These are phyloP conservation scores for Dendronephthya gigantea DNA, from an alignment of 64 coral and sea anemone species.

Conservation along the genomic window DNA sequence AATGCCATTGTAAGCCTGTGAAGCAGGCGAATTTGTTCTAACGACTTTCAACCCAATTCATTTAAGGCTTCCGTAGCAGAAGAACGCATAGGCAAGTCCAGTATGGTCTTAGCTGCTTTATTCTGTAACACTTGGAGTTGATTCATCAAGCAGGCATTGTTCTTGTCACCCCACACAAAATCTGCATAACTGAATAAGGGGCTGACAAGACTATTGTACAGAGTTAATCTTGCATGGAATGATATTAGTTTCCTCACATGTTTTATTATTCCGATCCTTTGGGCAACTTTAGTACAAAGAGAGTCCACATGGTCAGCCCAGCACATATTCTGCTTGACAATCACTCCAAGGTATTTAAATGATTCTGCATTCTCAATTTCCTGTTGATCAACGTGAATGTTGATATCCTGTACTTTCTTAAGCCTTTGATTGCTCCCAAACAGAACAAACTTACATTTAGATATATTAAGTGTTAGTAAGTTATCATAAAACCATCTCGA, in stretches of 20 bases:
- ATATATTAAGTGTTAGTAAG: slow-evolving; percentile 39
- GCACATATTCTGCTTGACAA: background rate
- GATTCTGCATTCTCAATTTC: background rate
- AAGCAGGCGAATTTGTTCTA: background rate
- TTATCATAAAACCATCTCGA: slow-evolving; percentile 34
- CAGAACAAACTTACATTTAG: slow-evolving; percentile 51
- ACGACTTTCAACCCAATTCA: background rate
- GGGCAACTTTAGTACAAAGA: background rate
- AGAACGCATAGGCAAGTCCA: background rate
- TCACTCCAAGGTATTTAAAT: background rate
- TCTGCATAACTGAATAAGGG: background rate
- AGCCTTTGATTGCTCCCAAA: slow-evolving; percentile 42
- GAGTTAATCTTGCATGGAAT: background rate
- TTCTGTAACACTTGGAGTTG: no score
- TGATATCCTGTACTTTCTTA: background rate
- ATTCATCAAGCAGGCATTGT: no score
- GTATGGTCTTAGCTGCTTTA: no score
- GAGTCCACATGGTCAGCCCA: slow-evolving; percentile 7
- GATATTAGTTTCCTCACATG: background rate
- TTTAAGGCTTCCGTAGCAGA: background rate
- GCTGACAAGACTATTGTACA: background rate
- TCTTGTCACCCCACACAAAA: no score
- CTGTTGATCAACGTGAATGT: background rate
- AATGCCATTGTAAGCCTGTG: no score
- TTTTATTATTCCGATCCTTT: background rate